Evolutionary conservation across 2,888 invertebrate species (phyloP), one percentile per base, ranked within the genome.

Genomic region (Eupelmus urozonus): DNA sequence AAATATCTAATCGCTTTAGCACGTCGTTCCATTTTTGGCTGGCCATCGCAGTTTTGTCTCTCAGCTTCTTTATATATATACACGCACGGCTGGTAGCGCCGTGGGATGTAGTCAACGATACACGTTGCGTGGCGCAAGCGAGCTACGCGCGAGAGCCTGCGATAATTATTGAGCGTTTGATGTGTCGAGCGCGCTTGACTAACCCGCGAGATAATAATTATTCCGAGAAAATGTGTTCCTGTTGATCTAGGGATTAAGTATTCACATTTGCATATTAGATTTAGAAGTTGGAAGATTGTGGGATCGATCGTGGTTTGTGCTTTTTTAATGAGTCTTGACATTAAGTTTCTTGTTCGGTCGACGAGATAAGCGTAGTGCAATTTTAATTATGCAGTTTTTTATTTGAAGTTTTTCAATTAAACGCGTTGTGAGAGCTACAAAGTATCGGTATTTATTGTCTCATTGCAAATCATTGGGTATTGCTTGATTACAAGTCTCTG

Each of bases 1-100:
- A 63, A 75, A 59, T 67, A 59, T 67, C 67, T 75, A 66, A 74
- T 74, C 74, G 57, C 23, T 18, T 65, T 57, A 13, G 55, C 57
- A 49, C 29, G 59, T 49, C 29, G 13, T 66, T 49, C 34, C 20
- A 18, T 72, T 49, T n/a, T 7, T 5, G 27, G 5, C 5, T 70
- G 27, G 55, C 42, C 63, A 40, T 34, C 25, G 29, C n/a, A 23
- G 18, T 57, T 59, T 59, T 59, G 59, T 74, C 66, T 66, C 25
- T 59, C 29, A 25, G 20, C 29, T 71, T 45, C 29, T 51, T 60
- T n/a, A n/a, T n/a, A n/a, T n/a, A n/a, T n/a, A n/a, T n/a, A n/a
- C n/a, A n/a, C n/a, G n/a, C n/a, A n/a, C n/a, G n/a, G n/a, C n/a
- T n/a, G n/a, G n/a, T n/a, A n/a, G n/a, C n/a, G n/a, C n/a, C n/a